These are phyloP conservation scores for Gastrophysa polygoni DNA, from an alignment of 2,888 invertebrate species.

Conservation along the genomic window DNA sequence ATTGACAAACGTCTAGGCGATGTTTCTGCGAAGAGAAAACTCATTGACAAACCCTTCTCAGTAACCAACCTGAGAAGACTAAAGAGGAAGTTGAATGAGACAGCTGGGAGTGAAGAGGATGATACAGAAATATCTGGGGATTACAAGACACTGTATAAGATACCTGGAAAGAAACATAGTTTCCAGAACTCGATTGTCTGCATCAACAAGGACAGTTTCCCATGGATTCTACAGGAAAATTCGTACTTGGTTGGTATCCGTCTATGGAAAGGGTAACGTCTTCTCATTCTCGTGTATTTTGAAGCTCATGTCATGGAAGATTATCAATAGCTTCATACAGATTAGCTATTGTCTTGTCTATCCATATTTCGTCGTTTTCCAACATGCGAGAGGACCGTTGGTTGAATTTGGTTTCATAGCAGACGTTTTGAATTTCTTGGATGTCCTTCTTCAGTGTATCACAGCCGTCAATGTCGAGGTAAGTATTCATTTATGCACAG, in stretches of 20 bases:
- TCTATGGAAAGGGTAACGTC: background rate
- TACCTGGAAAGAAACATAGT: background rate
- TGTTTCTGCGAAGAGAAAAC: conserved; percentile 12
- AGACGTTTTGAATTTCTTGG: conserved; percentile 57
- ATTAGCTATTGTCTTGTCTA: conserved; percentile 59
- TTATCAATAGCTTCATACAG: conserved; percentile 58
- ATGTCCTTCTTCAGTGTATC: conserved; percentile 57
- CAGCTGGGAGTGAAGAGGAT: background rate
- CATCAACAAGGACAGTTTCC: conserved; percentile 48
- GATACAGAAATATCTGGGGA: background rate
- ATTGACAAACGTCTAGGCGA: conserved; percentile 31
- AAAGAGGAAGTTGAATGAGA: conserved; percentile 19
- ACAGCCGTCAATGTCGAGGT: background rate
- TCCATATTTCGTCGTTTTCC: conserved; percentile 61
- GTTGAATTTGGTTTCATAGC: conserved; percentile 58
- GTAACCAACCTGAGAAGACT: conserved; percentile 23
- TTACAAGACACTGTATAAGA: conserved; percentile 22
- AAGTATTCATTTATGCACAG: conserved; percentile 17
- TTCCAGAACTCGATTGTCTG: background rate
- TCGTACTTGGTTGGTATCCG: conserved; percentile 57
- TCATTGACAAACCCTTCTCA: conserved; percentile 3
- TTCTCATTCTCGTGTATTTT: background rate
- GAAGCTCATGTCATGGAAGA: conserved; percentile 60
- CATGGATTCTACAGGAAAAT: conserved; percentile 61
- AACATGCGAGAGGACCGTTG: conserved; percentile 55